A percentile compares a stretch with the other conserved stretches of the same genome.
phyloP scores from a whole-genome alignment of 2,797 vertebrate genomes.

The Bradypodion pumilum region DNA sequence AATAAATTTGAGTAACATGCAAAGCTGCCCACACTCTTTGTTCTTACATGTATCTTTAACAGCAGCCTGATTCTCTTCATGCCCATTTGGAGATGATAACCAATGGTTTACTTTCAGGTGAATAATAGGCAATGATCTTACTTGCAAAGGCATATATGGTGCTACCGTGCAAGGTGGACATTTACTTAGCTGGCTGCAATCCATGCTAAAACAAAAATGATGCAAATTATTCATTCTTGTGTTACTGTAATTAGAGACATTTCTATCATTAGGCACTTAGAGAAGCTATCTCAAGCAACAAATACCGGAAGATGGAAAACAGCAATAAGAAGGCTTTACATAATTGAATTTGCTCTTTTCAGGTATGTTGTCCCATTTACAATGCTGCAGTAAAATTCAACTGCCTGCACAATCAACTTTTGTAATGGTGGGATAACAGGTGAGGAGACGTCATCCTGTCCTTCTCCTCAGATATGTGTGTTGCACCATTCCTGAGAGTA shows the following conservation, averaged over 20 bases:
- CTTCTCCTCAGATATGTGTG: too few species aligned
- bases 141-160: constrained; percentile 6
- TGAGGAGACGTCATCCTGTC: background rate
- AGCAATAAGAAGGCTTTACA: background rate
- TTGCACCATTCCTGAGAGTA: background rate
- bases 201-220: background rate
- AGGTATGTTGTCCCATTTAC: background rate
- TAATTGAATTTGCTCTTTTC: background rate
- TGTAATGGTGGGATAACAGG: background rate
- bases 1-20: background rate
- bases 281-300: background rate
- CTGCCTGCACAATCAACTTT: background rate
- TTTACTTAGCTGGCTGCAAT: background rate
- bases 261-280: background rate
- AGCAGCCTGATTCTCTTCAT: background rate
- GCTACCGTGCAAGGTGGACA: constrained; percentile 7
- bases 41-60: background rate
- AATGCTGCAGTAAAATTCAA: background rate
- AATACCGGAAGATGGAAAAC: background rate
- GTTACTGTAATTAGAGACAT: background rate
- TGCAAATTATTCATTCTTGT: background rate
- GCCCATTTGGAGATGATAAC: background rate
- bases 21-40: background rate
- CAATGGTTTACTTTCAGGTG: background rate
- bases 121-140: background rate